phyloP scores from a whole-genome alignment of 2,113 vertebrate species.

The Galemys pyrenaicus region DNA sequence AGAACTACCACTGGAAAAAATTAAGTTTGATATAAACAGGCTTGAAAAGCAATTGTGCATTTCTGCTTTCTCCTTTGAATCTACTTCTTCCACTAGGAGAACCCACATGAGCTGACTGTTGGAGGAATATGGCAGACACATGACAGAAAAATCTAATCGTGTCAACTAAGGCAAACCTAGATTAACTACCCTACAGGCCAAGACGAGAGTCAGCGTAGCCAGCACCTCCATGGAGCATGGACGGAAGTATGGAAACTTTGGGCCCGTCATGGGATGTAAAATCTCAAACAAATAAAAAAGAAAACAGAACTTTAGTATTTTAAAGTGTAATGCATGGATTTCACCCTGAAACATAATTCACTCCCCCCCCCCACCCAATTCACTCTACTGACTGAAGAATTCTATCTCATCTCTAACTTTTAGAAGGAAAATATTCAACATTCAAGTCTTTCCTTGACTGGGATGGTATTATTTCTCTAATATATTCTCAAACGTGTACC shows the following conservation, averaged over 20 bases:
- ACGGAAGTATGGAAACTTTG: neutral
- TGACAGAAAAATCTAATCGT: neutral
- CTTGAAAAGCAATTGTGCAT: neutral
- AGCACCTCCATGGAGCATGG: neutral
- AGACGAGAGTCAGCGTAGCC: neutral
- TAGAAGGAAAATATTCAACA: neutral
- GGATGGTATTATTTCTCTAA: neutral
- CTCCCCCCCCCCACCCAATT: no score
- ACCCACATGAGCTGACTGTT: neutral
- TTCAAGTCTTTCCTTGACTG: neutral
- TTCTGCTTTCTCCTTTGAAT: neutral
- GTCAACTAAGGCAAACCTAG: neutral
- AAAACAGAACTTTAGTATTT: conserved; percentile 9
- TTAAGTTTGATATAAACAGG: neutral
- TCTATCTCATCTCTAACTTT: neutral
- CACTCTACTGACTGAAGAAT: neutral
- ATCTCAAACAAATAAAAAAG: neutral
- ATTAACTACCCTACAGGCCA: neutral
- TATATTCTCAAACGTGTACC: neutral
- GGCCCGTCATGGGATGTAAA: neutral
- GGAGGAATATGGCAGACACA: neutral
- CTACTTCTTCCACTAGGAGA: neutral
- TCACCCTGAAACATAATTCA: no score
- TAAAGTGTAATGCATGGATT: neutral
- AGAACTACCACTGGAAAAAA: neutral